Percentiles rank a stretch among this genome's conserved stretches.
These are phyloP conservation scores for Cebidichthys violaceus DNA, from an alignment of 2,113 vertebrate species.

Conservation along the genomic window DNA sequence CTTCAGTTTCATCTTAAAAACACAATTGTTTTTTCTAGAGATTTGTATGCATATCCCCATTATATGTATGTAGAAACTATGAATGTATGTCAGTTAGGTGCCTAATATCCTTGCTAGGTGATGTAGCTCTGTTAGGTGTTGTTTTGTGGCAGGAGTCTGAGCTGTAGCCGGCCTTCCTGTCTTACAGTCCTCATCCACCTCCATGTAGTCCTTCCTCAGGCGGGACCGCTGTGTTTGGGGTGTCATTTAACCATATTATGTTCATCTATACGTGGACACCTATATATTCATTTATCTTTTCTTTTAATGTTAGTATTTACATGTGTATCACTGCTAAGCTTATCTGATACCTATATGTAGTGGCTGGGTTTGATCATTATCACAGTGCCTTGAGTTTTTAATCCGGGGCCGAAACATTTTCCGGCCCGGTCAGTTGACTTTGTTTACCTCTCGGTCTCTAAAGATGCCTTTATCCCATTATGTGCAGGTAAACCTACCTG, in stretches of 20 bases:
- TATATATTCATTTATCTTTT: constrained; percentile 73
- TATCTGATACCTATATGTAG: constrained; percentile 64
- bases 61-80: constrained; percentile 71
- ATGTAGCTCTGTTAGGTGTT: constrained; percentile 67
- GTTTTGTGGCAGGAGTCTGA: constrained; percentile 55
- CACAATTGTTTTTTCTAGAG: constrained; percentile 45
- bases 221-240: constrained; percentile 35
- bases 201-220: constrained; percentile 25
- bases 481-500: constrained; percentile 61
- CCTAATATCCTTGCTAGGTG: constrained; percentile 68
- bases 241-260: constrained; percentile 72
- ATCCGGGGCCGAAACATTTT: constrained; percentile 41
- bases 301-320: constrained; percentile 72
- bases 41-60: constrained; percentile 66
- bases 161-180: constrained; percentile 61
- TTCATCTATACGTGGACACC: constrained; percentile 68
- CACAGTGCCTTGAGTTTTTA: constrained; percentile 75
- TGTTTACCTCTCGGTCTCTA: constrained; percentile 65
- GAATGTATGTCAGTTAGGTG: constrained; percentile 76
- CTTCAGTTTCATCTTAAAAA: constrained; percentile 29
- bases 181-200: constrained; percentile 40
- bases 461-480: constrained; percentile 65
- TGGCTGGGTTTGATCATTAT: constrained; percentile 59
- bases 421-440: constrained; percentile 56
- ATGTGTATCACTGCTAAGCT: constrained; percentile 69